phyloP scores from a whole-genome alignment of 2,888 invertebrate species.

The Agrochola litura region DNA sequence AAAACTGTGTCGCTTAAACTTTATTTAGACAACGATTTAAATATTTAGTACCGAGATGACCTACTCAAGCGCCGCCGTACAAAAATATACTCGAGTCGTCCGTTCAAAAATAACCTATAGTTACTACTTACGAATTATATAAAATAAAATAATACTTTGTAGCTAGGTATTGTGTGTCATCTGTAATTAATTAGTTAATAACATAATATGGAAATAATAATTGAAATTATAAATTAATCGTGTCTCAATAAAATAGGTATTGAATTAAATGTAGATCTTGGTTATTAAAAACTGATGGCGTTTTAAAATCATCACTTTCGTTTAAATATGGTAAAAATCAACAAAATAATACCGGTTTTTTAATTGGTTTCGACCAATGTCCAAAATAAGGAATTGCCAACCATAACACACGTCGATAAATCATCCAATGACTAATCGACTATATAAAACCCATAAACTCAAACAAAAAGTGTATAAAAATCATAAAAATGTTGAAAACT shows the following conservation, averaged over 20 bases:
- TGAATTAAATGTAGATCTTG: conserved; percentile 4
- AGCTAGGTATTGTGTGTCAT: neutral
- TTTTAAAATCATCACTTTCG: conserved; percentile 4
- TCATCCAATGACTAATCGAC: conserved; percentile 47
- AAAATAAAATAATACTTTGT: neutral
- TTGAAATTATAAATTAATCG: conserved; percentile 29
- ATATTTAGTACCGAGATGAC: conserved; percentile 43
- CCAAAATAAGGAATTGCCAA: conserved; percentile 29
- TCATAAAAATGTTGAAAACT: conserved; percentile 52
- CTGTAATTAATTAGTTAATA: conserved; percentile 12
- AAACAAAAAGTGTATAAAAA: conserved; percentile 44
- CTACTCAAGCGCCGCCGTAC: conserved; percentile 29
- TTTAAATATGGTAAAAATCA: neutral
- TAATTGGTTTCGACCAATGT: neutral
- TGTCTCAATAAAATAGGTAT: conserved; percentile 27
- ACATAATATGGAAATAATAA: conserved; percentile 1
- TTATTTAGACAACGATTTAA: conserved; percentile 43
- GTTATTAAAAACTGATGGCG: neutral
- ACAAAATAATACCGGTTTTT: neutral
- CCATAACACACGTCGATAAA: conserved; percentile 32
- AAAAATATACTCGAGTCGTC: conserved; percentile 32
- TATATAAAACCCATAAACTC: conserved; percentile 39
- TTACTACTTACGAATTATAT: conserved; percentile 1
- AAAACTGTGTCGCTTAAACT: conserved; percentile 22
- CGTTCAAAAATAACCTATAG: conserved; percentile 38